A percentile compares a stretch with the other conserved stretches of the same genome.
Evolutionary conservation across 1,140 invertebrate genomes (phyloP).

Genomic region (Hylaeus anthracinus): DNA sequence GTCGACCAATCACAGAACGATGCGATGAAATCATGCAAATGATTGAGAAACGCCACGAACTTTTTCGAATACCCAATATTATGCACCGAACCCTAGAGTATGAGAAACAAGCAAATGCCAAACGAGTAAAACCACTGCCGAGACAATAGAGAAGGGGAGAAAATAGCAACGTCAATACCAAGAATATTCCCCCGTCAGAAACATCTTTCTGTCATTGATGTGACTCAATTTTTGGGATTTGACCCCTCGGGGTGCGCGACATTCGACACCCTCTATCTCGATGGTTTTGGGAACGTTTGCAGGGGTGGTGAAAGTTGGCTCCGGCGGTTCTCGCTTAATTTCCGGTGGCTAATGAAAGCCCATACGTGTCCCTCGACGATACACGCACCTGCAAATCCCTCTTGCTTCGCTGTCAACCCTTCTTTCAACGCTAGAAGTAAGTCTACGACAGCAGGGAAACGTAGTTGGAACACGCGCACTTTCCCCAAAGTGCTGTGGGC

Average conservation of each 20-base stretch:
- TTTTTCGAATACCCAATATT: too few species aligned
- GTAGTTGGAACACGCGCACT: background rate
- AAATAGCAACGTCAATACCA: constrained; percentile 24
- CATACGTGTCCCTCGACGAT: constrained; percentile 55
- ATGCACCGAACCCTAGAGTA: background rate
- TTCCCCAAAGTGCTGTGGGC: background rate
- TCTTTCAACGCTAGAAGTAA: constrained; percentile 24
- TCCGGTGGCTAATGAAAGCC: constrained; percentile 71
- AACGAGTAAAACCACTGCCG: background rate
- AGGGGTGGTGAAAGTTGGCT: constrained; percentile 30
- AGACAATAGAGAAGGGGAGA: background rate
- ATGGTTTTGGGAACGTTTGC: constrained; percentile 31
- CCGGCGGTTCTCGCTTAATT: constrained; percentile 66
- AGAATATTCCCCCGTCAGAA: constrained; percentile 4
- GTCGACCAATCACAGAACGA: too few species aligned
- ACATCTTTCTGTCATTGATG: constrained; percentile 34
- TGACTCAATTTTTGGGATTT: constrained; percentile 57
- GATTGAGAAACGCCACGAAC: too few species aligned
- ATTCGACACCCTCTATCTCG: constrained; percentile 54
- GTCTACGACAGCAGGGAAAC: background rate
- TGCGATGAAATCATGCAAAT: too few species aligned
- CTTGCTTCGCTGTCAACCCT: constrained; percentile 9
- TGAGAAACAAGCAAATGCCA: background rate
- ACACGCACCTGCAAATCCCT: constrained; percentile 40
- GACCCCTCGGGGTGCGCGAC: constrained; percentile 35